phyloP scores from a whole-genome alignment of 2,888 invertebrate genomes.

The Acholoe squamosa region DNA sequence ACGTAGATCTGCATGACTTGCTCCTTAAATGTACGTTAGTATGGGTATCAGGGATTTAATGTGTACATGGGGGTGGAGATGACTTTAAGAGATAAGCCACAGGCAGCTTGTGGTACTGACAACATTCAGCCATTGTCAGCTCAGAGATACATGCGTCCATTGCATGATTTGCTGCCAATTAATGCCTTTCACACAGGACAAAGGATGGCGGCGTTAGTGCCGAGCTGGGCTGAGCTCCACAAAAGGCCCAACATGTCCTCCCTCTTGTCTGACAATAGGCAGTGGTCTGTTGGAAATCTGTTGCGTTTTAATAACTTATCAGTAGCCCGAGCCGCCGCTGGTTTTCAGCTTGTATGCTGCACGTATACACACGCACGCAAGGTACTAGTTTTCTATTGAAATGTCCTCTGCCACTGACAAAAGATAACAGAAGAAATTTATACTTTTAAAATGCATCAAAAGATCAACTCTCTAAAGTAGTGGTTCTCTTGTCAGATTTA shows the following conservation, averaged over 20 bases:
- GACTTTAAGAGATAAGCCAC: no score
- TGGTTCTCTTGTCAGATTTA: no score
- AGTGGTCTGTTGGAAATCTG: slow-evolving; percentile 27
- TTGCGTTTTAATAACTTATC: slow-evolving; percentile 44
- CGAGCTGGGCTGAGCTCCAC: not conserved
- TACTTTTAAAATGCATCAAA: no score
- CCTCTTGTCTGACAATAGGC: not conserved
- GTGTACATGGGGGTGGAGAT: no score
- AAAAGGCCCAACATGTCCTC: slow-evolving; percentile 30
- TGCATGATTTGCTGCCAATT: slow-evolving; percentile 43
- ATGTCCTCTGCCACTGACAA: not conserved
- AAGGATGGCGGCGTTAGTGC: not conserved
- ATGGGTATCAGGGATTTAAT: no score
- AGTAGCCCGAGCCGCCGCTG: not conserved
- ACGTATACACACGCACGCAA: not conserved
- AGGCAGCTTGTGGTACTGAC: not conserved
- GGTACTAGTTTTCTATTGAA: not conserved
- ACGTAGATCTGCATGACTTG: no score
- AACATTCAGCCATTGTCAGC: slow-evolving; percentile 9
- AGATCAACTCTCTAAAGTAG: no score
- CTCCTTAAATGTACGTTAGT: no score
- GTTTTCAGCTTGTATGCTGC: not conserved
- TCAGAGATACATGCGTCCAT: not conserved
- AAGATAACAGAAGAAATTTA: no score
- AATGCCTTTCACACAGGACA: slow-evolving; percentile 22